Evolutionary conservation across 2,888 invertebrate species (phyloP), one percentile per base, ranked within the genome.

Genomic region (Mimumesa dahlbomi): DNA sequence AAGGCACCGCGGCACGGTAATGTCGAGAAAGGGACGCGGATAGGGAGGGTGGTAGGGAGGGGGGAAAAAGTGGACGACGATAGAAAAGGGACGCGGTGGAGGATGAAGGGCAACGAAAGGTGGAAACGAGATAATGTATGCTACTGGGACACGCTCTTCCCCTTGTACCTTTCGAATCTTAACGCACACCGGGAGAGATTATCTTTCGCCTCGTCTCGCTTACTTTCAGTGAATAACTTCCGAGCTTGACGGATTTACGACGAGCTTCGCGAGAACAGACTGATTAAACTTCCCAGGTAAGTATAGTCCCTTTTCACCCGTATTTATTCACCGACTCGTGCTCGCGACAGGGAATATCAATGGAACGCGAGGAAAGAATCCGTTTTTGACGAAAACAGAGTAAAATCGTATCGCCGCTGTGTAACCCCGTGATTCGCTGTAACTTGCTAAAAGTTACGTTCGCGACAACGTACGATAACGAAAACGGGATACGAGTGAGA

Each of bases 71-170:
- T 50, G 57, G 22, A 58, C 19, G 73, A 31, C 36, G 42, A 64
- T 22, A 14, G 45, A 59, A 48, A 22, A 58, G 22, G n/a, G 34
- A 11, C 40, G 62, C 49, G 45, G 56, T 16, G 64, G 43, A 65
- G 57, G 45, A 67, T 53, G 63, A 54, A 68, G 69, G 73, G 59
- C 59, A 71, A 36, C 66, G 56, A 70, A 70, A 67, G 70, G n/a
- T n/a, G n/a, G 63, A 70, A 75, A 67, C 62, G 64, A 50, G 70
- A 81, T 82, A 85, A 85, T 84, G 80, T 82, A 82, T 84, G 81
- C 82, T 75, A 84, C 78, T 81, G 78, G 82, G 80, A 73, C 82
- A 82, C 58, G 70, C 57, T 73, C 64, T 36, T 9, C 31, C 36
- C 16, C 43, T 14, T 36, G 66, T 53, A 67, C 54, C 59, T 74